phyloP scores from a whole-genome alignment of 2,888 invertebrate species.

The Idaea biselata region DNA sequence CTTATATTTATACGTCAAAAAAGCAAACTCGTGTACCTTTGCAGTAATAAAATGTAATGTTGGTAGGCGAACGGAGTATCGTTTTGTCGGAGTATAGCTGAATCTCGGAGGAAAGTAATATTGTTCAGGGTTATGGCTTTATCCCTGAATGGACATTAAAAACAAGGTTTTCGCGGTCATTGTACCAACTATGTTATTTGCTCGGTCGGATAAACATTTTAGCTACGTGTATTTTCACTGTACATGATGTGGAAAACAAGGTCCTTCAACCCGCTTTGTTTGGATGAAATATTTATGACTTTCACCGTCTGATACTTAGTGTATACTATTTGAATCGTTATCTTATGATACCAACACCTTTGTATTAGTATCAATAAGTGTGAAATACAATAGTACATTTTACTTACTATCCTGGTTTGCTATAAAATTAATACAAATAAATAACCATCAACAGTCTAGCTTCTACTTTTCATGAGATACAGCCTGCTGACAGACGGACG shows the following conservation, averaged over 20 bases:
- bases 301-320: neutral
- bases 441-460: no score
- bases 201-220: constrained; percentile 14
- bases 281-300: neutral
- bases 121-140: constrained; percentile 52
- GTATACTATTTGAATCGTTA: neutral
- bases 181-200: constrained; percentile 35
- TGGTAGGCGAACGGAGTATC: constrained; percentile 49
- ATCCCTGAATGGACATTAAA: constrained; percentile 53
- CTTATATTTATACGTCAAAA: constrained; percentile 63
- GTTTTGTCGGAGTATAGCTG: constrained; percentile 51
- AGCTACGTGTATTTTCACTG: neutral
- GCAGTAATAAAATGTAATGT: constrained; percentile 68
- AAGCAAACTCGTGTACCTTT: constrained; percentile 68
- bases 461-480: no score
- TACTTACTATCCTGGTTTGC: no score
- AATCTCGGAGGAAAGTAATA: constrained; percentile 60
- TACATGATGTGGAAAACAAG: neutral
- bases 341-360: neutral
- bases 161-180: constrained; percentile 46
- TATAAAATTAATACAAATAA: no score
- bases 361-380: no score
- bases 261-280: neutral
- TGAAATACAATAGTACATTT: no score
- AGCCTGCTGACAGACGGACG: no score